Conservation (phyloP, 2,888 invertebrate genomes). For the Nycteola revayana region DNA sequence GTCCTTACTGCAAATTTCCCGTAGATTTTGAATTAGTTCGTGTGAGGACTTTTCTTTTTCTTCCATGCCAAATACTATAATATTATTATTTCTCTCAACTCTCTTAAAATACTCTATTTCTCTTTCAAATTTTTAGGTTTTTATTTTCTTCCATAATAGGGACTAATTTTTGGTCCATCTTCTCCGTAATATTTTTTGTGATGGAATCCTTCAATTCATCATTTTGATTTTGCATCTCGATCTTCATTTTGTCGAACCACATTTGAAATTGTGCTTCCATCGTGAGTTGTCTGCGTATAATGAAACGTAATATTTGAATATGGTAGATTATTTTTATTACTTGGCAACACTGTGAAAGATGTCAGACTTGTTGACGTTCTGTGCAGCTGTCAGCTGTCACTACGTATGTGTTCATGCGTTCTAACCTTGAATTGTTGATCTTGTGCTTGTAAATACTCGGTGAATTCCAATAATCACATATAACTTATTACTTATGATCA, state of each 20-base stretch:
- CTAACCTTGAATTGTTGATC: too few relatives aligned
- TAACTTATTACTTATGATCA: too few relatives aligned
- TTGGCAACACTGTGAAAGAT: not conserved
- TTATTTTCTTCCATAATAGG: conserved; percentile 30
- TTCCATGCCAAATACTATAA: too few relatives aligned
- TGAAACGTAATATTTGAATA: not conserved
- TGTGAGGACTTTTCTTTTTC: conserved; percentile 10
- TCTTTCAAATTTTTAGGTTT: conserved; percentile 26
- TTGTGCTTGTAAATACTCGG: too few relatives aligned
- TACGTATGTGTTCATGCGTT: too few relatives aligned
- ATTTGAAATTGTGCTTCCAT: conserved; percentile 19
- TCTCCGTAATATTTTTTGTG: conserved; percentile 23
- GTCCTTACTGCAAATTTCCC: conserved; percentile 14
- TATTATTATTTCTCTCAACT: conserved; percentile 21
- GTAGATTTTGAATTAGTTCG: conserved; percentile 19
- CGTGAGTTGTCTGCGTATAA: not conserved
- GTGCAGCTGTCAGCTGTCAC: too few relatives aligned
- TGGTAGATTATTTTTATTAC: too few relatives aligned
- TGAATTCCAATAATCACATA: too few relatives aligned
- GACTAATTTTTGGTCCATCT: conserved; percentile 27
- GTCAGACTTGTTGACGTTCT: too few relatives aligned
- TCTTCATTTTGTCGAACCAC: conserved; percentile 25
- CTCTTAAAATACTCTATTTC: conserved; percentile 27
- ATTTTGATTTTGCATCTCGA: conserved; percentile 22
- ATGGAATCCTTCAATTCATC: conserved; percentile 16